Percentiles rank a stretch among this genome's conserved stretches.
Conservation (phyloP, 2,797 vertebrate genomes). For the Danionella dracula region DNA sequence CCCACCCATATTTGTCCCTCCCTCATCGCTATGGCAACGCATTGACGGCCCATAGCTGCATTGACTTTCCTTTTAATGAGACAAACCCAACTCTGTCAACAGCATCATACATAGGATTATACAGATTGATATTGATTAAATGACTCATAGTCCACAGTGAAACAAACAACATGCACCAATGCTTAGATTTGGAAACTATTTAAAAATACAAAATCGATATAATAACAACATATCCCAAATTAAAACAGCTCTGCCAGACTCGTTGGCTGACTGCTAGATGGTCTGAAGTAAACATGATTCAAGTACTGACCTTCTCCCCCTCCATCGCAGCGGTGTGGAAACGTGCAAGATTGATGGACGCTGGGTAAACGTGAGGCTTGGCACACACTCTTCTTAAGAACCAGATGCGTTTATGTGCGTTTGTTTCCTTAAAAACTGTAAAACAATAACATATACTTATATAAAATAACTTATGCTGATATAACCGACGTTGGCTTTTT, state of each 20-base stretch:
- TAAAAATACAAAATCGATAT: too few species aligned
- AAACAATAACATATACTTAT: neutral
- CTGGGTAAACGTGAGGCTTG: conserved; percentile 20
- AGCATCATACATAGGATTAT: neutral
- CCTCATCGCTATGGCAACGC: conserved; percentile 45
- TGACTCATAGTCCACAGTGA: neutral
- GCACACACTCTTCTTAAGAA: conserved; percentile 8
- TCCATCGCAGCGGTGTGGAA: conserved; percentile 38
- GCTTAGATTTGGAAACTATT: too few species aligned
- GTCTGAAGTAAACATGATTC: neutral
- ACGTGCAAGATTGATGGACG: conserved; percentile 27
- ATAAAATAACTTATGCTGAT: too few species aligned
- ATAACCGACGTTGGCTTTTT: too few species aligned
- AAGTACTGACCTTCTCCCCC: conserved; percentile 43
- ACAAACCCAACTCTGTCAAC: neutral
- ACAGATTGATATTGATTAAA: conserved; percentile 11
- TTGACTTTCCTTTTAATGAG: conserved; percentile 35
- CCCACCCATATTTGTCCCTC: neutral
- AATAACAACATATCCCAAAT: too few species aligned
- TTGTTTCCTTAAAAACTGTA: neutral
- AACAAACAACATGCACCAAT: too few species aligned
- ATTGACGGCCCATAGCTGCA: conserved; percentile 46
- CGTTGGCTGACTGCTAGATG: too few species aligned
- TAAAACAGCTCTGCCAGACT: too few species aligned
- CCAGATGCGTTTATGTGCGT: neutral